phyloP scores from a whole-genome alignment of 2,113 vertebrate genomes.

The Spheniscus mendiculus region DNA sequence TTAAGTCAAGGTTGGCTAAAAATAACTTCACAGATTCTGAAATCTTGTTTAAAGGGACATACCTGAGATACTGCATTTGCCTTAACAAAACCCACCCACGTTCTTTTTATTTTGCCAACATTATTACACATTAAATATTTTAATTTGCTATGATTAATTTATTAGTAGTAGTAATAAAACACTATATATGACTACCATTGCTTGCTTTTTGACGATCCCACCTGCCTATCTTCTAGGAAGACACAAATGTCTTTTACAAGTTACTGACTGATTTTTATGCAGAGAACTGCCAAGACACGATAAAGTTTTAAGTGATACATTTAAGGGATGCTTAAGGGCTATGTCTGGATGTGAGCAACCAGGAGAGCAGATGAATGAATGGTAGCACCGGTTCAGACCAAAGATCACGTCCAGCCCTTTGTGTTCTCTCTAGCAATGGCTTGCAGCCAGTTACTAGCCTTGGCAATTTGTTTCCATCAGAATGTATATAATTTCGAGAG shows the following conservation, averaged over 20 bases:
- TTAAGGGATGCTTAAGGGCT: background rate
- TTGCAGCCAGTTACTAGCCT: background rate
- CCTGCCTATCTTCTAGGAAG: background rate
- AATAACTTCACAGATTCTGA: background rate
- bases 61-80: background rate
- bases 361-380: background rate
- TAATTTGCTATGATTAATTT: background rate
- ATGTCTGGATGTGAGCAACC: background rate
- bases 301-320: background rate
- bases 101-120: background rate
- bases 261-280: background rate
- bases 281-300: background rate
- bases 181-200: fast-evolving
- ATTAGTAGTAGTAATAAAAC: background rate
- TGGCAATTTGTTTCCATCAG: background rate
- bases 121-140: background rate
- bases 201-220: background rate
- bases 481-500: background rate
- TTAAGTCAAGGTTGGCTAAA: background rate
- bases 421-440: background rate
- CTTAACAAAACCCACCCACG: background rate
- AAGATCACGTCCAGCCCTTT: background rate
- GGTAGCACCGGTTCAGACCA: background rate
- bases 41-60: background rate
- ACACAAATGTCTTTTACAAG: background rate